phyloP scores from a whole-genome alignment of 2,113 vertebrate species.

The Chelonoidis abingdonii region DNA sequence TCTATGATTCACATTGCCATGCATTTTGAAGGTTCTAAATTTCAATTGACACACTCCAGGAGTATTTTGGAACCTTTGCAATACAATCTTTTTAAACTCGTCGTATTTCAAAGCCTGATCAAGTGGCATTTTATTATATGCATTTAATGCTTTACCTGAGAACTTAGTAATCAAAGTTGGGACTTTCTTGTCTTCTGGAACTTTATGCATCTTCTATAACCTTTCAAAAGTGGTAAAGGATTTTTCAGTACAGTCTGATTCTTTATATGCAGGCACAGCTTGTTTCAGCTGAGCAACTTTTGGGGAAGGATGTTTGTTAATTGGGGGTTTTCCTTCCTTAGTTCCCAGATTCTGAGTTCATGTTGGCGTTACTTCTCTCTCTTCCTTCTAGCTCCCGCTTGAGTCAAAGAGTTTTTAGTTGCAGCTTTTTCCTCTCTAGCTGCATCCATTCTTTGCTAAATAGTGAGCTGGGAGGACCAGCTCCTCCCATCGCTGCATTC shows the following conservation, averaged over 20 bases:
- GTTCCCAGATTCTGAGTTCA: neutral
- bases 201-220: neutral
- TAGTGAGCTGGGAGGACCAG: neutral
- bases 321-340: neutral
- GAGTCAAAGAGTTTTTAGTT: neutral
- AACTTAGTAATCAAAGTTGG: neutral
- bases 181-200: neutral
- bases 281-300: neutral
- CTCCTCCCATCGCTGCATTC: neutral
- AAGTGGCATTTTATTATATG: neutral
- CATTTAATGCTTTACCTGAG: neutral
- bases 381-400: neutral
- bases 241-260: neutral
- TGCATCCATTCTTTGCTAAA: neutral
- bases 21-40: neutral
- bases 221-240: neutral
- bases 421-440: neutral
- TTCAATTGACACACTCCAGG: neutral
- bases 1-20: neutral
- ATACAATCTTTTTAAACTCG: neutral
- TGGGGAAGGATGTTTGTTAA: neutral
- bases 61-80: neutral
- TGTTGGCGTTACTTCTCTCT: neutral
- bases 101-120: neutral
- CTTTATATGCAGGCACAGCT: neutral